Conservation (phyloP, 2,113 vertebrate species). For the Rhagologus leucostigma region DNA sequence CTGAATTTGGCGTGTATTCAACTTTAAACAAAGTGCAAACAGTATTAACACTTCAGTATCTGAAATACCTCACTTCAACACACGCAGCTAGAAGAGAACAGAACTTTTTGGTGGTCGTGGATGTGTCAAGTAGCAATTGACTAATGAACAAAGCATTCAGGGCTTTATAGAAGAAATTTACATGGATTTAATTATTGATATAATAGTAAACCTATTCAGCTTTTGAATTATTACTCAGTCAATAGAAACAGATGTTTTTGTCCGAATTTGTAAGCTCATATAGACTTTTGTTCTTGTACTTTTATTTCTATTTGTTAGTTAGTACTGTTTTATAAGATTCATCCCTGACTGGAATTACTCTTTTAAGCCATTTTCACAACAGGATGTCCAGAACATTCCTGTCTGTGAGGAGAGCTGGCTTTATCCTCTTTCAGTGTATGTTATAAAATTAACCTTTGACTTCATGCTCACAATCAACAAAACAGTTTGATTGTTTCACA, state of each 20-base stretch:
- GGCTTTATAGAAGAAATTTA: background rate
- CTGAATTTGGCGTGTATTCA: background rate
- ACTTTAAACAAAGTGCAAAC: background rate
- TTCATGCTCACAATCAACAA: background rate
- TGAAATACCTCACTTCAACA: background rate
- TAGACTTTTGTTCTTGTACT: background rate
- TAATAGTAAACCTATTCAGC: background rate
- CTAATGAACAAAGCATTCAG: background rate
- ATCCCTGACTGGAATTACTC: background rate
- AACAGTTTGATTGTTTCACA: background rate
- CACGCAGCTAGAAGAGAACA: background rate
- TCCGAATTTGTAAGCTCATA: background rate
- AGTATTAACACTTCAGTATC: background rate
- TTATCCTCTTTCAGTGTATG: background rate
- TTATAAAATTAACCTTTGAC: constrained; percentile 36
- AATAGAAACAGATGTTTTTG: background rate
- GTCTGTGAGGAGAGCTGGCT: background rate
- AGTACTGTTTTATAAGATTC: background rate
- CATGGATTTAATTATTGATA: background rate
- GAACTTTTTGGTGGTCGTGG: background rate
- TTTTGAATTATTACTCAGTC: background rate
- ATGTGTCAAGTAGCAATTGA: background rate
- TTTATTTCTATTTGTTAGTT: background rate
- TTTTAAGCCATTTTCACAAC: background rate
- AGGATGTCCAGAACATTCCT: background rate